Percentiles rank a stretch among this genome's conserved stretches.
Evolutionary conservation across 2,113 vertebrate species (phyloP).

Genomic region (Sinocyclocheilus anshuiensis): DNA sequence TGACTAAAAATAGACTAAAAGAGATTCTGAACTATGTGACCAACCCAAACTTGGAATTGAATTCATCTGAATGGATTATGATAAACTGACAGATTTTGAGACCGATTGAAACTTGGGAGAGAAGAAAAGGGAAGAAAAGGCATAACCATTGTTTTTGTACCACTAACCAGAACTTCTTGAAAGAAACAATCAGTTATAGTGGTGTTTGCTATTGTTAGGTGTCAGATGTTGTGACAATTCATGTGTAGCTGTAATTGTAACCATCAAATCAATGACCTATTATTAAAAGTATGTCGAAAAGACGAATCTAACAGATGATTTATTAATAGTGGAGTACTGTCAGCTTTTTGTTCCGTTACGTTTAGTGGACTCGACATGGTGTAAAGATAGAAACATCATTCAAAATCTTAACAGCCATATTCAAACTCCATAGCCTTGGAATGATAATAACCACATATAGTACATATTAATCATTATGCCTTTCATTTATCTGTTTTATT

Average conservation of each 20-base stretch:
- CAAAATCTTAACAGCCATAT: not conserved
- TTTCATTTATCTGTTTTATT: not conserved
- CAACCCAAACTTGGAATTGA: not conserved
- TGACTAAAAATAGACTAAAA: not conserved
- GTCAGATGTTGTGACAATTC: constrained; percentile 43
- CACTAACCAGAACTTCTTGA: constrained; percentile 60
- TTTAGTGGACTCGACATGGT: not conserved
- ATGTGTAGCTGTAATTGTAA: constrained; percentile 45
- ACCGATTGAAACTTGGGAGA: not conserved
- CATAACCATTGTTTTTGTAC: constrained; percentile 25
- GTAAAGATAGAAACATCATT: not conserved
- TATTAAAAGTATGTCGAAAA: constrained; percentile 45
- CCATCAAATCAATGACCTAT: constrained; percentile 41
- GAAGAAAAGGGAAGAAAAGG: not conserved
- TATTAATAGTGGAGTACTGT: constrained; percentile 23
- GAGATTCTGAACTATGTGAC: not conserved
- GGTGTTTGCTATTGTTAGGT: constrained; percentile 50
- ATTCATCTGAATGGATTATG: too few species aligned
- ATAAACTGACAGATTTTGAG: not conserved
- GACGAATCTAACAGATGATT: constrained; percentile 21
- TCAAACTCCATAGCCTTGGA: not conserved
- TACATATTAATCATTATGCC: not conserved
- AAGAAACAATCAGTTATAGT: constrained; percentile 59
- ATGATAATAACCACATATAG: not conserved
- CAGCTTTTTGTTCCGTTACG: not conserved